Conservation (phyloP, 2,113 vertebrate species). For the Podocnemis expansa region DNA sequence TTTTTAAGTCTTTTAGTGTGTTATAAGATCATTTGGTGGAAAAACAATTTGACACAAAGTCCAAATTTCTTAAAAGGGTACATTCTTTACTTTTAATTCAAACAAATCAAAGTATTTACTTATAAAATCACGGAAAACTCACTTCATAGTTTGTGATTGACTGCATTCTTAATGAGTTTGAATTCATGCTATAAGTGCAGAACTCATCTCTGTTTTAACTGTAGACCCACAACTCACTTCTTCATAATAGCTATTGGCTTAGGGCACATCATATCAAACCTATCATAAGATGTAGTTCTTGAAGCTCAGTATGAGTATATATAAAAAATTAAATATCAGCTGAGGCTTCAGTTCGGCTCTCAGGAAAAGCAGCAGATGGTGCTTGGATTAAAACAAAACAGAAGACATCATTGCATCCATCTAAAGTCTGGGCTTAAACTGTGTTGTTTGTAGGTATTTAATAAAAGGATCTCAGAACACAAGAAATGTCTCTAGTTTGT, state of each 20-base stretch:
- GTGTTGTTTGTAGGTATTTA: slow-evolving; percentile 52
- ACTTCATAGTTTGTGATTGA: neutral
- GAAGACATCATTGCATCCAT: neutral
- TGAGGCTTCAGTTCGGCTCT: neutral
- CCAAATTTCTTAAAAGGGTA: neutral
- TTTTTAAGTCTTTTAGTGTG: neutral
- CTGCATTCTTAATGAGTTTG: neutral
- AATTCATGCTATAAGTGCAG: neutral
- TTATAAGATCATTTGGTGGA: neutral
- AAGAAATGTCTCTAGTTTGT: slow-evolving; percentile 52
- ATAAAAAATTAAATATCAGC: neutral
- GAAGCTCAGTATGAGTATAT: neutral
- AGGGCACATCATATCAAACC: neutral
- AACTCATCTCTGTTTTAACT: neutral
- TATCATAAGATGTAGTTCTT: neutral
- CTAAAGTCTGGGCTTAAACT: neutral
- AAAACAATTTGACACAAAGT: neutral
- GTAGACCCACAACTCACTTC: neutral
- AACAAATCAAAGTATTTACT: neutral
- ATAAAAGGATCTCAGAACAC: slow-evolving; percentile 58
- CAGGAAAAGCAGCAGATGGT: neutral
- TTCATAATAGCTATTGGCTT: neutral
- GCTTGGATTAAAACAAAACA: neutral
- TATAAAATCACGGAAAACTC: neutral
- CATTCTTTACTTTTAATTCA: neutral